phyloP scores from a whole-genome alignment of 2,113 vertebrate genomes.

The Odontophorus gujanensis region DNA sequence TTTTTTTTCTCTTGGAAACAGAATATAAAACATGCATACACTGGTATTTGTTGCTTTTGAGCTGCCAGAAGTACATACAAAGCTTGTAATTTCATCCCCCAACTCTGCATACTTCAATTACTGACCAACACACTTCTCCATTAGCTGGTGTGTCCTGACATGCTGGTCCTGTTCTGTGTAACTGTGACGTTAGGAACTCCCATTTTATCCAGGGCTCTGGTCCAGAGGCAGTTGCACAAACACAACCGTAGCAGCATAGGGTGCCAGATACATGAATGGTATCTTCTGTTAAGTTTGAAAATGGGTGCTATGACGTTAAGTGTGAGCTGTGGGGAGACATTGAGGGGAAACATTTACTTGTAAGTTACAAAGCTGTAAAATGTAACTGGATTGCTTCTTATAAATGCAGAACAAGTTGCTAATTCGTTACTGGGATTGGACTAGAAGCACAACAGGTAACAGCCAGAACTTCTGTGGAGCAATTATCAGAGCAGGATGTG shows the following conservation, averaged over 20 bases:
- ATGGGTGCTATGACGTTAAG: not conserved
- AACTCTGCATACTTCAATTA: rapidly evolving
- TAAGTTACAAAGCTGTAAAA: not conserved
- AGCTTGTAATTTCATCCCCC: not conserved
- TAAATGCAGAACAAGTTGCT: not conserved
- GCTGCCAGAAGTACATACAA: too few relatives aligned
- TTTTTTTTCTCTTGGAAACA: not conserved
- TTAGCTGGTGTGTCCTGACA: not conserved
- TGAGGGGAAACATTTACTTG: not conserved
- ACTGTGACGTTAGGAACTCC: not conserved
- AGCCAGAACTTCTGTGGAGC: not conserved
- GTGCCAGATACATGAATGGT: not conserved
- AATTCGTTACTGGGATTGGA: not conserved
- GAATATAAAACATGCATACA: not conserved
- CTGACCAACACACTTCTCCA: not conserved
- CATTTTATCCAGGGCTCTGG: not conserved
- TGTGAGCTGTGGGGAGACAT: too few relatives aligned
- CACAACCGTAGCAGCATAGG: too few relatives aligned
- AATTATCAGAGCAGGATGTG: not conserved
- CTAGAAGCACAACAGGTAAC: not conserved
- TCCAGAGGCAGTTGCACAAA: not conserved
- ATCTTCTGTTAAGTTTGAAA: not conserved
- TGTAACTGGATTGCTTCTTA: not conserved
- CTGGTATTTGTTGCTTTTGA: not conserved
- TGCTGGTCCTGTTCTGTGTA: not conserved